phyloP scores from a whole-genome alignment of 1,140 invertebrate genomes.

The Rhopalosiphum padi region DNA sequence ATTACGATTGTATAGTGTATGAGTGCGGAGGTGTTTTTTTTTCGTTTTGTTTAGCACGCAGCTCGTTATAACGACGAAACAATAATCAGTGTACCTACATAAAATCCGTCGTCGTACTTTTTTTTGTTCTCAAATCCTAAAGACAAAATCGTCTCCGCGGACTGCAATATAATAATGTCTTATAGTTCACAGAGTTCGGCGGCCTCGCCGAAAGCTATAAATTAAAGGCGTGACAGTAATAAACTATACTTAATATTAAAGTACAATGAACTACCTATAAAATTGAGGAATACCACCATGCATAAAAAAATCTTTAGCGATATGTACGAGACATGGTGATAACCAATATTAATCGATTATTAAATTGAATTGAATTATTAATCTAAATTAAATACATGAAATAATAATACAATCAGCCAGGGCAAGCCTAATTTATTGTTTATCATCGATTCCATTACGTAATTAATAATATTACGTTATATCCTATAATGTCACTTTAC shows the following conservation, averaged over 20 bases:
- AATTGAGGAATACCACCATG: not conserved
- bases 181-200: not conserved
- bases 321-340: not conserved
- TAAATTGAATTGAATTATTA: not conserved
- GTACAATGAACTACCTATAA: not conserved
- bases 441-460: no score
- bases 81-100: not conserved
- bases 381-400: not conserved
- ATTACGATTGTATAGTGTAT: not conserved
- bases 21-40: not conserved
- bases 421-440: no score
- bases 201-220: not conserved
- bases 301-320: not conserved
- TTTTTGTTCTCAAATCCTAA: constrained; percentile 7
- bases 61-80: not conserved
- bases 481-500: no score
- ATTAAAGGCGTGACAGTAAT: not conserved
- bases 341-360: not conserved
- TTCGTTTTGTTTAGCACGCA: not conserved
- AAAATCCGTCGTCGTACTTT: not conserved
- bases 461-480: no score
- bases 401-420: no score
- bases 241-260: not conserved
- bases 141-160: not conserved
- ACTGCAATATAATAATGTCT: not conserved